A percentile compares a stretch with the other conserved stretches of the same genome.
phyloP scores from a whole-genome alignment of 2,888 invertebrate genomes.

The Tipula vernalis region DNA sequence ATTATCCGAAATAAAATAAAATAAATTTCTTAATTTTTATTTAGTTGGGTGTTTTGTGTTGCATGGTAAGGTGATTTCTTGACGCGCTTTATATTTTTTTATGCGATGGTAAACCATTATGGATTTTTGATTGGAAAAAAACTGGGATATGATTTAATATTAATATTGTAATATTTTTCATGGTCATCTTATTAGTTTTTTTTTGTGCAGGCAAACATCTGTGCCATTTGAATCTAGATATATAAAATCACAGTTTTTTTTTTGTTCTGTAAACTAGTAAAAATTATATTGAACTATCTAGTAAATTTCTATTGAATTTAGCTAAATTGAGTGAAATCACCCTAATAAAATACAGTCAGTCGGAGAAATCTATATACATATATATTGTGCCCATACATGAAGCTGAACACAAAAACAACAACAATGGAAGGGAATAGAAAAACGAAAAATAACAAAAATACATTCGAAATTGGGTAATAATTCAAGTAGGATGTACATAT shows the following conservation, averaged over 20 bases:
- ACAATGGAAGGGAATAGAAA: not conserved
- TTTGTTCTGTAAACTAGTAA: not conserved
- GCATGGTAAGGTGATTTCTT: not conserved
- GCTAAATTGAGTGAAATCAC: not conserved
- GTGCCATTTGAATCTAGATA: not conserved
- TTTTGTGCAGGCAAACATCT: not conserved
- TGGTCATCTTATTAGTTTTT: not conserved
- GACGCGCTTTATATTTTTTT: not conserved
- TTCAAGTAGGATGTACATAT: not conserved
- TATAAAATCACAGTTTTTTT: not conserved
- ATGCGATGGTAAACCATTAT: not conserved
- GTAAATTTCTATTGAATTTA: not conserved
- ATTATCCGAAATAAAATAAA: not conserved
- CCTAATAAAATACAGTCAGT: not conserved
- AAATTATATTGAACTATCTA: not conserved
- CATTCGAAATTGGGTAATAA: conserved; percentile 4
- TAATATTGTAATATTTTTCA: not conserved
- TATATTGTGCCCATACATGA: not conserved
- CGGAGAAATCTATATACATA: not conserved
- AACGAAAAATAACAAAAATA: not conserved
- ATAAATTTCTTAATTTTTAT: not conserved
- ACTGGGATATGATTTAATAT: not conserved
- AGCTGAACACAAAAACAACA: not conserved
- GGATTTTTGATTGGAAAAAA: not conserved
- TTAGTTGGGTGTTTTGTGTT: not conserved